Evolutionary conservation across 2,888 invertebrate genomes (phyloP).

Genomic region (Sphaeridia pumilis): DNA sequence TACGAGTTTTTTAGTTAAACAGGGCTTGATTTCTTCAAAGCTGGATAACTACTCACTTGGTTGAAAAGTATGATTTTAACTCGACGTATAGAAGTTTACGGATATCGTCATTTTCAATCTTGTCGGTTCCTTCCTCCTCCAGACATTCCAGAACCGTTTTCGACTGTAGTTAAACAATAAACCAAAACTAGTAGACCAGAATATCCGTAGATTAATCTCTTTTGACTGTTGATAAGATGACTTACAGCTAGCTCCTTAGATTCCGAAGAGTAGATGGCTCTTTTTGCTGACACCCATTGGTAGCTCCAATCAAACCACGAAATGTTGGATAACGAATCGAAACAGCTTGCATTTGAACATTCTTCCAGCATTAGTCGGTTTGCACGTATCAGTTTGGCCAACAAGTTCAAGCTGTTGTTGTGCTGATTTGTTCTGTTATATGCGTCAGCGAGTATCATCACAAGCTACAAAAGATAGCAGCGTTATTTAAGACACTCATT

Average conservation of each 20-base stretch:
- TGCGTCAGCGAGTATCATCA: constrained; percentile 7
- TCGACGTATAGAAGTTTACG: constrained; percentile 3
- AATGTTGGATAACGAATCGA: constrained; percentile 2
- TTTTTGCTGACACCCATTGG: constrained; percentile 10
- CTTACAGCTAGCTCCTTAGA: constrained; percentile 6
- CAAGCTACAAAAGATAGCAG: constrained; percentile 4
- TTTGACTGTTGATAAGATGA: background rate
- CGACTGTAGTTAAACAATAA: background rate
- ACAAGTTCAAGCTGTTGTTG: constrained; percentile 3
- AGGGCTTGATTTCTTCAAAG: too few relatives aligned
- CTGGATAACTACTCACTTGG: constrained; percentile 5
- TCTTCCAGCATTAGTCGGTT: constrained; percentile 1
- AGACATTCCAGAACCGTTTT: constrained; percentile 5
- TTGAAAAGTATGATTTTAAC: constrained; percentile 9
- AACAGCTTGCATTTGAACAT: background rate
- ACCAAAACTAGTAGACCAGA: too few relatives aligned
- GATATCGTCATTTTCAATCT: constrained; percentile 3
- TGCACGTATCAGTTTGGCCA: constrained; percentile 4
- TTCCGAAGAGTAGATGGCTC: background rate
- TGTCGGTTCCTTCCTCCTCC: background rate
- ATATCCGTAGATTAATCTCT: too few relatives aligned
- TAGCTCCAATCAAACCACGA: constrained; percentile 13
- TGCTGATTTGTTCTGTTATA: constrained; percentile 5
- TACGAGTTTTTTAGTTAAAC: background rate
- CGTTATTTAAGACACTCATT: background rate